These are phyloP conservation scores for Geotrupes spiniger DNA, from an alignment of 2,888 invertebrate species.

Conservation along the genomic window DNA sequence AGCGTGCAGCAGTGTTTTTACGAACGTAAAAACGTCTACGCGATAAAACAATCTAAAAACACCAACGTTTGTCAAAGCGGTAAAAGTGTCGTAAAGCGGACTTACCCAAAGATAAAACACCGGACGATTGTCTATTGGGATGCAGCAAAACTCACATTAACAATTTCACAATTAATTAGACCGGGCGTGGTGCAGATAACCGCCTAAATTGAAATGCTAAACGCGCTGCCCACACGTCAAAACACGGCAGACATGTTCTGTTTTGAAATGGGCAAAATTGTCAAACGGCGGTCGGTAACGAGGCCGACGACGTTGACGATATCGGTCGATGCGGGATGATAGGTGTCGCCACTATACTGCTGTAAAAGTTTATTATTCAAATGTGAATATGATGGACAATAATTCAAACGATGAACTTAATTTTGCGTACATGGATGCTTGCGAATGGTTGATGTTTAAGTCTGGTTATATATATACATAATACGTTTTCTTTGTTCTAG, in stretches of 20 bases:
- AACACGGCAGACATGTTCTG: slow-evolving; percentile 41
- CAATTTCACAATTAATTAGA: slow-evolving; percentile 28
- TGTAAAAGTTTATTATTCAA: background rate
- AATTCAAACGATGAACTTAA: background rate
- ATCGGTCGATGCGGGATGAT: too few species aligned
- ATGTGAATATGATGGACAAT: background rate
- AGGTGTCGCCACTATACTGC: too few species aligned
- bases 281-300: too few species aligned
- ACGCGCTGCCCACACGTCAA: slow-evolving; percentile 42
- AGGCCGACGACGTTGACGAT: too few species aligned
- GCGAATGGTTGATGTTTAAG: slow-evolving; percentile 7
- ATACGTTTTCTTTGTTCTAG: background rate
- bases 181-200: slow-evolving; percentile 39
- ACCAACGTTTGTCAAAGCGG: slow-evolving; percentile 7
- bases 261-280: slow-evolving; percentile 29
- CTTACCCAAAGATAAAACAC: slow-evolving; percentile 19
- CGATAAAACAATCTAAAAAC: slow-evolving; percentile 19
- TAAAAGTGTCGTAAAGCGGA: slow-evolving; percentile 6
- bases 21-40: slow-evolving; percentile 9
- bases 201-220: slow-evolving; percentile 35
- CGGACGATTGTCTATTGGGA: slow-evolving; percentile 6
- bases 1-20: too few species aligned
- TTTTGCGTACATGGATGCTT: background rate
- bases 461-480: background rate
- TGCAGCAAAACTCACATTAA: slow-evolving; percentile 23